Base-by-base conservation (phyloP, 2,113 vertebrate genomes). In the Scartelaos histophorus region DNA sequence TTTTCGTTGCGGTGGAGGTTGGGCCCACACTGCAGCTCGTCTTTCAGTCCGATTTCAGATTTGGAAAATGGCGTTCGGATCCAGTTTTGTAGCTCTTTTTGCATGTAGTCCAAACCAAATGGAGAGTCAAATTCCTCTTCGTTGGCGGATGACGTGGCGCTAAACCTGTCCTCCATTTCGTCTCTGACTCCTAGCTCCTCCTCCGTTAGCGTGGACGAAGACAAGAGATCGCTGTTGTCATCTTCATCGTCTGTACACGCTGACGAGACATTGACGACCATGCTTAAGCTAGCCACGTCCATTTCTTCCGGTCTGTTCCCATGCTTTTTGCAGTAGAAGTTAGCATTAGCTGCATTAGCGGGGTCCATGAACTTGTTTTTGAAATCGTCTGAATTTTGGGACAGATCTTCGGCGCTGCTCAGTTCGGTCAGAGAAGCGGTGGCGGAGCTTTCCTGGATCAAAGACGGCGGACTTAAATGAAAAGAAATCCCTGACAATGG, bases 181-280 rank as follows among this genome's bases (percentile, higher is more conserved):
- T 97, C 96, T 85, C 95, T 95, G 66, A 96, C 87, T 47, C 96
- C 95, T 0, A 97, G 91, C 82, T 99, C 98, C 89, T 99, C 98
- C 90, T 99, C 98, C 0, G 98, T 99, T 70, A 99, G 95, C 0
- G 97, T 99, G 61, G 98, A 99, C 88, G 97, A 98, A 38, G 98
- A 99, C 71, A 99, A 94, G 57, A 99, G 95, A 88, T 99, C 98
- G 64, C 96, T 96, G 81, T 99, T 96, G 43, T 99, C 97, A 90
- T 99, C 97, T 61, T 98, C 97, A 0, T 94, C 93, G 65, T 98
- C 97, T 1, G 98, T 98, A 77, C 97, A 97, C 15, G 96, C 96
- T 54, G 97, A 98, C 17, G 97, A 99, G 66, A 98, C 96, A 19
- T 99, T 99, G 58, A 99, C 98, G 71, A 99, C 95, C 95, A 99